Evolutionary conservation across 1,140 invertebrate species (phyloP), one percentile per base, ranked within the genome.

Genomic region (Pogonus chalceus): DNA sequence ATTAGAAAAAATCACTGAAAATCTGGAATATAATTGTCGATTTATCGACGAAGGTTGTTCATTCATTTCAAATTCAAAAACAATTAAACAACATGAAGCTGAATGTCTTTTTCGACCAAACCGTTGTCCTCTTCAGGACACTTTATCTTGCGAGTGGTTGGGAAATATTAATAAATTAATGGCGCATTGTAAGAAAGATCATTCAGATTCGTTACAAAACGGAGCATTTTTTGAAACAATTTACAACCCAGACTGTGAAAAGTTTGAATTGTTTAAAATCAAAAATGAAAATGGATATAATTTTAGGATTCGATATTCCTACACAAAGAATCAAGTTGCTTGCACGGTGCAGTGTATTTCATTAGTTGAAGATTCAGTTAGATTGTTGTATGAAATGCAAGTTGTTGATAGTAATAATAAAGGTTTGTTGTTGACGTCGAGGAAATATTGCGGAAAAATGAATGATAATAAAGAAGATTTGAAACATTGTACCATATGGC

Each of bases 1-100:
- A 7, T 82, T 91, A 72, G 88, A 91, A 67, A 82, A 84, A 1
- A 57, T 76, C 12, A 65, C 72, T 49, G 51, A 51, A 23, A 54
- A 57, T 20, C 52, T 65, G 9, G 51, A 51, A 18, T 65, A 62
- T 51, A 55, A 62, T 14, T 65, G 63, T 52, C 47, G 14, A 14
- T 7, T 7, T 14, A 4, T 4, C 14, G 14, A 7, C 4, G 26
- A 31, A 4, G 26, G 26, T 31, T 31, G 26, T 14, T 7, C 26
- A 31, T 31, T 31, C 26, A 53, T 18, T 55, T 54, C 20, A 58
- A 55, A 20, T 51, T 60, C 9, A 47, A 49, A 22, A 58, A 50
- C 1, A 35, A 23, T 54, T 58, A 63, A 7, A 62, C 58, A 56
- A 53, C 63, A 65, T 46, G 63, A 65, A 56, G 54, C 50, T 2